Conservation (phyloP, 2,113 vertebrate species). For the Shinisaurus crocodilurus region DNA sequence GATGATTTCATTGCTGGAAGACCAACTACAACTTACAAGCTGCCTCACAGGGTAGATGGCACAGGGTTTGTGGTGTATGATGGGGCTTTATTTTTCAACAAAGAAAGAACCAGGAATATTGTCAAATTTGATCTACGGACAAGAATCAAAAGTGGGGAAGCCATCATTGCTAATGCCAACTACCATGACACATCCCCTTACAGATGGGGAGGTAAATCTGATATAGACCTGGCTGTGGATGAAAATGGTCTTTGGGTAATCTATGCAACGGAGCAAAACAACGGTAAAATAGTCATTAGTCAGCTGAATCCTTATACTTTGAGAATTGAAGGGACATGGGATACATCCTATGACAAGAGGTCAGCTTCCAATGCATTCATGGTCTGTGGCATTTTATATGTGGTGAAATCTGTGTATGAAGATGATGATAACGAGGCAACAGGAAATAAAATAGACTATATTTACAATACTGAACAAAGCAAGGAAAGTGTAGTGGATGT, state of each 20-base stretch:
- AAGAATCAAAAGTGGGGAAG: slow-evolving; percentile 97
- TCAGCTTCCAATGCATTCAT: slow-evolving; percentile 99
- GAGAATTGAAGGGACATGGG: slow-evolving; percentile 96
- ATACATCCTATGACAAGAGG: slow-evolving; percentile 97
- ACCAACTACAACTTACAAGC: slow-evolving; percentile 97
- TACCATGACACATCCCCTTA: slow-evolving; percentile 99
- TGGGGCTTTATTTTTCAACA: slow-evolving; percentile 98
- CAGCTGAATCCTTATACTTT: slow-evolving; percentile 96
- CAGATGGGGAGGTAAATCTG: slow-evolving; percentile 97
- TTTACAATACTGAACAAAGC: slow-evolving; percentile 97
- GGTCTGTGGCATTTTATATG: slow-evolving; percentile 98
- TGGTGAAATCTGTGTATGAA: slow-evolving; percentile 96
- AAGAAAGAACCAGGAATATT: slow-evolving; percentile 97
- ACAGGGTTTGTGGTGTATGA: slow-evolving; percentile 98
- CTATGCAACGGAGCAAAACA: slow-evolving; percentile 99
- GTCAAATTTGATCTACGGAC: slow-evolving; percentile 98
- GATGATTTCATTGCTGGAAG: slow-evolving; percentile 97
- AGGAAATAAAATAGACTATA: slow-evolving; percentile 98
- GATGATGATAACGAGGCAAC: slow-evolving; percentile 98
- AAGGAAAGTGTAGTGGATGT: slow-evolving; percentile 95
- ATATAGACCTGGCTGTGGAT: slow-evolving; percentile 97
- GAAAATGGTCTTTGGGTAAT: slow-evolving; percentile 99
- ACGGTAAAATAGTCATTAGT: slow-evolving; percentile 96
- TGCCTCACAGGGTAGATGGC: slow-evolving; percentile 95
- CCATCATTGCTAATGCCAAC: slow-evolving; percentile 97